phyloP scores from a whole-genome alignment of 1,140 invertebrate genomes.

The Magallana angulata region DNA sequence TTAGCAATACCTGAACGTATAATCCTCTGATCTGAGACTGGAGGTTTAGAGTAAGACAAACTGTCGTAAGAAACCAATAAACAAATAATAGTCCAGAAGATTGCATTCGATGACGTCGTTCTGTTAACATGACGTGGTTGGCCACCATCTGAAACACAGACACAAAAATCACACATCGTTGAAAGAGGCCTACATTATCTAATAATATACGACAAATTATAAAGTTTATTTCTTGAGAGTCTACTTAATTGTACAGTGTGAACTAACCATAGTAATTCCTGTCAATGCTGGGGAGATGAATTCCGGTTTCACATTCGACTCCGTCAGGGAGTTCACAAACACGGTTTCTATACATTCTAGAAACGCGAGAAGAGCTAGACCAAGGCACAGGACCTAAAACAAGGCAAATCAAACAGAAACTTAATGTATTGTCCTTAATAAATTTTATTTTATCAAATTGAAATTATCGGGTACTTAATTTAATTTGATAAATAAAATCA shows the following conservation, averaged over 20 bases:
- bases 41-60: not conserved
- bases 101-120: not conserved
- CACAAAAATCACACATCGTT: not conserved
- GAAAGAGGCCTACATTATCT: not conserved
- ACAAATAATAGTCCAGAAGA: not conserved
- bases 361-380: not conserved
- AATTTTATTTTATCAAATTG: too few relatives aligned
- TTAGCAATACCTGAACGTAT: not conserved
- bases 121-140: not conserved
- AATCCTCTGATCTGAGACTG: not conserved
- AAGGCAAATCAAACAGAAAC: not conserved
- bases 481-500: too few relatives aligned
- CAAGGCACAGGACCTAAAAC: not conserved
- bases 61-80: not conserved
- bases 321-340: not conserved
- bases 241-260: not conserved
- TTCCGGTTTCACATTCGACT: not conserved
- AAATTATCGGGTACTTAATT: too few relatives aligned
- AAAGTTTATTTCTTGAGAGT: not conserved
- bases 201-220: not conserved
- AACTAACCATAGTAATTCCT: not conserved
- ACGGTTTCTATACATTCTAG: not conserved
- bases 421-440: too few relatives aligned
- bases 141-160: not conserved
- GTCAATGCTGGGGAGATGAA: not conserved